Evolutionary conservation across 2,797 vertebrate genomes (phyloP).

Genomic region (Coccyzus lansbergi): DNA sequence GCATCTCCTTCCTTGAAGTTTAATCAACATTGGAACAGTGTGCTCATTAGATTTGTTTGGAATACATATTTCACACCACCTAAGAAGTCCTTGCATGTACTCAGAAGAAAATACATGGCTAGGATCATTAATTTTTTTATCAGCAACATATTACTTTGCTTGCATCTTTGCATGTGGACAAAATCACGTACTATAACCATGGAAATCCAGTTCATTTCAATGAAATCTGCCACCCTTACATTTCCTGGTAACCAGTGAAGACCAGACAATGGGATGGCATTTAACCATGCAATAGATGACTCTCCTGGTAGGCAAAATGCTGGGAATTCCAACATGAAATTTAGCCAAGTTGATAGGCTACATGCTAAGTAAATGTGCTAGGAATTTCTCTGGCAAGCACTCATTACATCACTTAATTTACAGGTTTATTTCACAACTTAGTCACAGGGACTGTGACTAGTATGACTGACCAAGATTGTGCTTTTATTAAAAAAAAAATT

Average conservation of each 20-base stretch:
- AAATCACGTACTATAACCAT: not conserved
- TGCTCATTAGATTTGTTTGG: not conserved
- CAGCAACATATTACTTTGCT: not conserved
- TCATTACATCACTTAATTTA: accelerated
- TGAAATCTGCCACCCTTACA: not conserved
- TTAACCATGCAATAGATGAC: not conserved
- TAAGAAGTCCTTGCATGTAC: not conserved
- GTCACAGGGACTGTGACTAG: too few species aligned
- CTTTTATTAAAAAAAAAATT: not conserved
- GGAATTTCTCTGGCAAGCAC: not conserved
- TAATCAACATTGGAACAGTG: not conserved
- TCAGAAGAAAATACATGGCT: not conserved
- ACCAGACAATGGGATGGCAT: not conserved
- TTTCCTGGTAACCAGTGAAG: not conserved
- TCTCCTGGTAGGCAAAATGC: not conserved
- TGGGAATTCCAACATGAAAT: not conserved
- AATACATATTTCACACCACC: not conserved
- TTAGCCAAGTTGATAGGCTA: not conserved
- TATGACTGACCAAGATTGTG: not conserved
- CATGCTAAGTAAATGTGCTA: not conserved
- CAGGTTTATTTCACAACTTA: not conserved
- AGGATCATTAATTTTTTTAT: not conserved
- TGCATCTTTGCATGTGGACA: not conserved
- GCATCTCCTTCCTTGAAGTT: accelerated
- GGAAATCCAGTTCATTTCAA: not conserved